Conservation (phyloP, 2,797 vertebrate species). For the Hoplostethus atlanticus region DNA sequence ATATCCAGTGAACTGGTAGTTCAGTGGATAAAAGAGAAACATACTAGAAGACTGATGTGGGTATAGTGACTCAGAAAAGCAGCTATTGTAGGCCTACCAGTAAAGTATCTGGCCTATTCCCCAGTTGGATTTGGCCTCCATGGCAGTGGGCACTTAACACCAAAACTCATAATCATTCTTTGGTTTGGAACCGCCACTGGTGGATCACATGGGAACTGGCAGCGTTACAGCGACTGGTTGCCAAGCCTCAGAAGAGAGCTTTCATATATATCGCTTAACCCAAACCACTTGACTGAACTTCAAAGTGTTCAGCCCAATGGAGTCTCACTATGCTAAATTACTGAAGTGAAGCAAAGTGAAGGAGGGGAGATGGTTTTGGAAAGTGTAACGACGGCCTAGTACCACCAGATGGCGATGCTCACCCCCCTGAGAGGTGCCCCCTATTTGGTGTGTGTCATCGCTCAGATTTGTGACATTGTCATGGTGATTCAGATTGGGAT, state of each 20-base stretch:
- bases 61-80: not conserved
- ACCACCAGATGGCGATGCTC: constrained; percentile 57
- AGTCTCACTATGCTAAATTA: not conserved
- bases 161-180: not conserved
- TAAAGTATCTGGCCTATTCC: not conserved
- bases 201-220: not conserved
- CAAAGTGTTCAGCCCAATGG: no score
- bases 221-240: not conserved
- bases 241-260: not conserved
- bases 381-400: constrained; percentile 8
- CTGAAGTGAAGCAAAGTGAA: no score
- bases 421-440: not conserved
- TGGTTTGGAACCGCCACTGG: not conserved
- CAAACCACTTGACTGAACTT: not conserved
- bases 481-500: no score
- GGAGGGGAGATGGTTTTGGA: not conserved
- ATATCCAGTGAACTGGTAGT: not conserved
- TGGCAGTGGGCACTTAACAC: not conserved
- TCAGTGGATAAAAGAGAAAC: not conserved
- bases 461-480: no score
- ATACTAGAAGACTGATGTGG: not conserved
- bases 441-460: no score
- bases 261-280: not conserved
- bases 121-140: not conserved
- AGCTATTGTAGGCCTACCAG: not conserved